Evolutionary conservation across 2,888 invertebrate species (phyloP).

Genomic region (Gryllus longicercus): DNA sequence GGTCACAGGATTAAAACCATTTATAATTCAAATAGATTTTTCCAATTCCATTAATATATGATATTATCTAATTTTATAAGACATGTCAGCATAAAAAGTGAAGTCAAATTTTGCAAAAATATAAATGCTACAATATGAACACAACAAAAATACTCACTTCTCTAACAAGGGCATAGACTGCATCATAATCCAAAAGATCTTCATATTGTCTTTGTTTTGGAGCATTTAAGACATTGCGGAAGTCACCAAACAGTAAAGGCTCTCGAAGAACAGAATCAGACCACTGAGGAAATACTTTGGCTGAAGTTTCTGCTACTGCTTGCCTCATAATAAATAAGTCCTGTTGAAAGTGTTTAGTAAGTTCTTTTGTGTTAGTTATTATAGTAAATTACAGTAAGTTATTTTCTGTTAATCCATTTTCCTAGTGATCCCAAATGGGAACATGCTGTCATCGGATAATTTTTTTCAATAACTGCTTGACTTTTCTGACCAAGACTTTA

Average conservation of each 20-base stretch:
- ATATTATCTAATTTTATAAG: not conserved
- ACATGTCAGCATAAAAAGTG: not conserved
- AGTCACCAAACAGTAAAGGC: conserved; percentile 19
- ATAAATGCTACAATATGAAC: not conserved
- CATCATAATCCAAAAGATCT: conserved; percentile 23
- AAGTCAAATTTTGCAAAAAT: not conserved
- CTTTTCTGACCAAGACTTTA: too few species aligned
- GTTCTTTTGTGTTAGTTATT: too few species aligned
- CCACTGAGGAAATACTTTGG: not conserved
- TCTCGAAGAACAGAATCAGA: not conserved
- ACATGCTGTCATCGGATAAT: too few species aligned
- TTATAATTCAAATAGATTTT: not conserved
- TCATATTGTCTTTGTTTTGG: not conserved
- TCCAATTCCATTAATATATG: not conserved
- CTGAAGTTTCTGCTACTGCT: not conserved
- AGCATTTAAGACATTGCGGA: conserved; percentile 12
- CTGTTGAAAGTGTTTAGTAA: not conserved
- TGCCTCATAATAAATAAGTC: not conserved
- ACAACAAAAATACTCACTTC: conserved; percentile 18
- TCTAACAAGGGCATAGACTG: not conserved
- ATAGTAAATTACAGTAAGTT: too few species aligned
- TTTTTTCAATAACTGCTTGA: too few species aligned
- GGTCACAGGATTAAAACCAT: too few species aligned
- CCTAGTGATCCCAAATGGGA: too few species aligned
- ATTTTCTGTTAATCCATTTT: too few species aligned